Percentiles rank a stretch among this genome's conserved stretches.
phyloP scores from a whole-genome alignment of 2,113 vertebrate genomes.

The Eulacestoma nigropectus region DNA sequence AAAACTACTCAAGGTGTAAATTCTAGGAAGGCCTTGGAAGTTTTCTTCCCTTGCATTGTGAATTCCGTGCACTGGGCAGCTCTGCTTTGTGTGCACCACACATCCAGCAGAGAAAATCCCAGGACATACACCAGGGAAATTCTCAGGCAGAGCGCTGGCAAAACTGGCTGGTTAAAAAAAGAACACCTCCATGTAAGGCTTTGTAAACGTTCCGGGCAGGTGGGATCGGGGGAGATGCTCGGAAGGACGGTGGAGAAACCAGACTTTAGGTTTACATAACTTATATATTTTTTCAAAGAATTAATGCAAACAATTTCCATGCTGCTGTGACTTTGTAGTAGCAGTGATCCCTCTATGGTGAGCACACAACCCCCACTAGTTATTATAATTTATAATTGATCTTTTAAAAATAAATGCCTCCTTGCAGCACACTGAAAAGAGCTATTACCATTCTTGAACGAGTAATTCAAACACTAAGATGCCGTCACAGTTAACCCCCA shows the following conservation, averaged over 20 bases:
- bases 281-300: background rate
- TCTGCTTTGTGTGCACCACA: background rate
- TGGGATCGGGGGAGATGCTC: background rate
- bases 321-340: background rate
- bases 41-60: background rate
- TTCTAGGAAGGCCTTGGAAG: background rate
- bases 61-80: background rate
- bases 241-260: background rate
- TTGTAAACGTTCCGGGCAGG: background rate
- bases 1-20: background rate
- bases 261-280: background rate
- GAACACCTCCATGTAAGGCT: background rate
- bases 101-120: background rate
- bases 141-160: rapidly evolving
- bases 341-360: background rate
- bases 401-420: background rate
- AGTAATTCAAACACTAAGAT: background rate
- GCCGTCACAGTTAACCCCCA: background rate
- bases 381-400: background rate
- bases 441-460: background rate
- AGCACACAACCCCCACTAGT: background rate
- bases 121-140: background rate
- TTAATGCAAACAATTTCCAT: background rate
- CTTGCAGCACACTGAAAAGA: background rate
- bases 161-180: background rate